Percentiles rank a stretch among this genome's conserved stretches.
Conservation (phyloP, 2,888 invertebrate species). For the Clitarchus hookeri region DNA sequence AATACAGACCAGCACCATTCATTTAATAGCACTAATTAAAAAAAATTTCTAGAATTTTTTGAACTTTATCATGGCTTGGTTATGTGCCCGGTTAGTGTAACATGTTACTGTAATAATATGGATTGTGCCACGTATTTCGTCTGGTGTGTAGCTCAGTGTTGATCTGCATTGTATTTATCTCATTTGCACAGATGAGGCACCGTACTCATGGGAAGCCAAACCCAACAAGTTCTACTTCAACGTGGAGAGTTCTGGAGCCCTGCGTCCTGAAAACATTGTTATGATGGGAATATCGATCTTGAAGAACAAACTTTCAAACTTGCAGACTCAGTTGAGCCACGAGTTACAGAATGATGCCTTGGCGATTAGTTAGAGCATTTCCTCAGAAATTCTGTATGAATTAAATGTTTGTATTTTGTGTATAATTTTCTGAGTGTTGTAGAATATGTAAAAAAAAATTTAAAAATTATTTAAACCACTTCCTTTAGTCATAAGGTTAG, state of each 20-base stretch:
- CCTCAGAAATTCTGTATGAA: neutral
- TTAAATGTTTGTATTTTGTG: too few relatives aligned
- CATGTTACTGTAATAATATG: too few relatives aligned
- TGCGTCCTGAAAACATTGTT: constrained; percentile 96
- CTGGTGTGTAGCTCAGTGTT: neutral
- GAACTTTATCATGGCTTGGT: too few relatives aligned
- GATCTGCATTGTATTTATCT: constrained; percentile 34
- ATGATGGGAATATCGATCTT: constrained; percentile 91
- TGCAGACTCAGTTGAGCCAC: constrained; percentile 90
- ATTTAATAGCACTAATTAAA: too few relatives aligned
- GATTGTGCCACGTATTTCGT: too few relatives aligned
- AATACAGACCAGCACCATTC: too few relatives aligned
- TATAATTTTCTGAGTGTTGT: neutral
- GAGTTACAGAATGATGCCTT: constrained; percentile 84
- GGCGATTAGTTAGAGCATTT: constrained; percentile 58
- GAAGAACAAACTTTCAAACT: constrained; percentile 93
- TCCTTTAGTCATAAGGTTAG: neutral
- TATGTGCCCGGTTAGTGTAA: too few relatives aligned
- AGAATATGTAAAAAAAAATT: too few relatives aligned
- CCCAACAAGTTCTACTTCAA: constrained; percentile 97
- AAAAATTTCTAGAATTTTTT: too few relatives aligned
- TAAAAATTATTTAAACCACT: neutral
- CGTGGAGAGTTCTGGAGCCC: constrained; percentile 92
- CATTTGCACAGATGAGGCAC: constrained; percentile 72
- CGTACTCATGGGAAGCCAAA: constrained; percentile 91